Percentiles rank a stretch among this genome's conserved stretches.
These are phyloP conservation scores for Coracopsis vasa DNA, from an alignment of 2,113 vertebrate genomes.

Conservation along the genomic window DNA sequence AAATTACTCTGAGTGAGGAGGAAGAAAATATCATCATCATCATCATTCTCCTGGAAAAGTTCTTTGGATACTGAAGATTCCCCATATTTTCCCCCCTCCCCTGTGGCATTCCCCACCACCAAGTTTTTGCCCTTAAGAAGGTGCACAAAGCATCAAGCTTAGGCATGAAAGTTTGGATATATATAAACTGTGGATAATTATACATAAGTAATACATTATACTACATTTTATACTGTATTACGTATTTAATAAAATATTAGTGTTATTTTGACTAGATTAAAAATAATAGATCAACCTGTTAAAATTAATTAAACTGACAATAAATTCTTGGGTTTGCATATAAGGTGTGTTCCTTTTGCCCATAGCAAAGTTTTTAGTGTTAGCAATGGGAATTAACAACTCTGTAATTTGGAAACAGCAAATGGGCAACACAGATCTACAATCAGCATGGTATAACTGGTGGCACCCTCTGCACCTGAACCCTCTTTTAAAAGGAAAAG, in stretches of 20 bases:
- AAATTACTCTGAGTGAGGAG: neutral
- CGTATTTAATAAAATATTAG: neutral
- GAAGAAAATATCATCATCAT: neutral
- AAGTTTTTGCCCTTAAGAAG: neutral
- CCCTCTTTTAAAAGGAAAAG: neutral
- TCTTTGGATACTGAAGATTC: neutral
- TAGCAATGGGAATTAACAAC: neutral
- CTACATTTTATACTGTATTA: neutral
- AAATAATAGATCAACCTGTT: neutral
- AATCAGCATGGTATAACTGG: neutral
- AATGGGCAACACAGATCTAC: neutral
- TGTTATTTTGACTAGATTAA: neutral
- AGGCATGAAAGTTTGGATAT: neutral
- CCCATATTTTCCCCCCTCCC: rapidly evolving
- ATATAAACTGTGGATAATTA: neutral
- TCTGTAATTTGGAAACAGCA: neutral
- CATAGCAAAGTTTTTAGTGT: neutral
- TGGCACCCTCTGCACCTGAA: neutral
- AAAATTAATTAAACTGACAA: neutral
- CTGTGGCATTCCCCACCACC: rapidly evolving
- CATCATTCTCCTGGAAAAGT: neutral
- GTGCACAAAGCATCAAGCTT: neutral
- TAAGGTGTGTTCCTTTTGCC: neutral
- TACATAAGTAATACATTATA: neutral
- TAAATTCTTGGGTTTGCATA: neutral